Evolutionary conservation across 2,113 vertebrate species (phyloP).

Genomic region (Psettodes erumei): DNA sequence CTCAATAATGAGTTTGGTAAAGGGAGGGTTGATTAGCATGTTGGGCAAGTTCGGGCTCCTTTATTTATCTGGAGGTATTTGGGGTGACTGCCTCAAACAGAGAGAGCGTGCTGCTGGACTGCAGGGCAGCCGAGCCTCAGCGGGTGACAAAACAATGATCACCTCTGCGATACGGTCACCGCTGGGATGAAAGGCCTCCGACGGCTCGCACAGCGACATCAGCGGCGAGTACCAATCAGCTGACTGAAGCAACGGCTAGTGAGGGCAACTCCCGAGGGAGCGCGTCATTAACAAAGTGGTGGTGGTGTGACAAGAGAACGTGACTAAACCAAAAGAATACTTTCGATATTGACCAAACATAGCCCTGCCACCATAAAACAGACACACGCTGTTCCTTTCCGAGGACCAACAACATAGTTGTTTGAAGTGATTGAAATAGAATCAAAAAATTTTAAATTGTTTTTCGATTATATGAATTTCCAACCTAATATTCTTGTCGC

Average conservation of each 20-base stretch:
- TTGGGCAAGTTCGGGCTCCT: background rate
- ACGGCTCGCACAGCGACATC: constrained; percentile 34
- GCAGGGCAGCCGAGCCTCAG: constrained; percentile 23
- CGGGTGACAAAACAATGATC: constrained; percentile 57
- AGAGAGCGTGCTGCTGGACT: constrained; percentile 6
- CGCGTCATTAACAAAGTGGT: background rate
- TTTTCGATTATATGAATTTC: background rate
- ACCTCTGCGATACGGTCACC: constrained; percentile 39
- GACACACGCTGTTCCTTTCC: background rate
- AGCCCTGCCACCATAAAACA: background rate
- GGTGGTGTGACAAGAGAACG: background rate
- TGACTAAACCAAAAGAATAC: background rate
- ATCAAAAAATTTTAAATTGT: no score
- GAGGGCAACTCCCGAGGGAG: background rate
- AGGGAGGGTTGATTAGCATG: background rate
- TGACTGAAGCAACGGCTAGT: constrained; percentile 1
- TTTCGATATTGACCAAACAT: background rate
- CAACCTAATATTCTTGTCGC: background rate
- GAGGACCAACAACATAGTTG: background rate
- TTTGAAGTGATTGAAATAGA: background rate
- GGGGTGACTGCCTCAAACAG: constrained; percentile 13
- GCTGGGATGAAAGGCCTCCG: constrained; percentile 51
- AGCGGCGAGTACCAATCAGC: constrained; percentile 18
- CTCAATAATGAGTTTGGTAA: constrained; percentile 4
- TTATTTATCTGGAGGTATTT: constrained; percentile 24